These are phyloP conservation scores for Hycleus cichorii DNA, from an alignment of 1,140 invertebrate species.

Conservation along the genomic window DNA sequence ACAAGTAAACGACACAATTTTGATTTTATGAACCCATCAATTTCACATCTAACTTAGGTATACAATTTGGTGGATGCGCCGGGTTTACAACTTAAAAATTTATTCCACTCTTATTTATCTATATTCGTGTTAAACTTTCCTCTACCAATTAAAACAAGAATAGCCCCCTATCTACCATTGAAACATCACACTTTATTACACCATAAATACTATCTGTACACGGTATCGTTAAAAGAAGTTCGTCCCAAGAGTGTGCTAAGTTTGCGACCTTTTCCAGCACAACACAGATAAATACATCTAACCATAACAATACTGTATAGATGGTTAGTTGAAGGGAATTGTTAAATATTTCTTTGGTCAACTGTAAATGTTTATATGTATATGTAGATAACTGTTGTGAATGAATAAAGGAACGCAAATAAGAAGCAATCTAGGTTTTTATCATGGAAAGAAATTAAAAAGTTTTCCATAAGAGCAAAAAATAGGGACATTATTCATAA, in stretches of 20 bases:
- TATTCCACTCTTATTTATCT: no score
- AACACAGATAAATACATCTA: slow-evolving; percentile 18
- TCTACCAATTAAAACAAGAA: slow-evolving; percentile 13
- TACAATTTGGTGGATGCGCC: no score
- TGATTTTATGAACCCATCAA: no score
- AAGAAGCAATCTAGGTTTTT: slow-evolving; percentile 9
- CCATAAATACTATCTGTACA: slow-evolving; percentile 22
- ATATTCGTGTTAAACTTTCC: no score
- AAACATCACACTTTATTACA: slow-evolving; percentile 22
- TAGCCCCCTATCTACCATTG: slow-evolving; percentile 8
- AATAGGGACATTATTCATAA: slow-evolving; percentile 10
- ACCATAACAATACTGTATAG: neutral
- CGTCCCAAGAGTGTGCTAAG: slow-evolving; percentile 19
- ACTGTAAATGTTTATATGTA: slow-evolving; percentile 13
- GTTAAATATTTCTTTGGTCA: neutral
- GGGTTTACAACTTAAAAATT: no score
- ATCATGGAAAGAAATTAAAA: slow-evolving; percentile 12
- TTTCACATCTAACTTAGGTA: no score
- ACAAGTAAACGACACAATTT: no score
- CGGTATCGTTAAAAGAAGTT: slow-evolving; percentile 24
- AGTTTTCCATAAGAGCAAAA: slow-evolving; percentile 2
- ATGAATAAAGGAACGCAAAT: slow-evolving; percentile 1
- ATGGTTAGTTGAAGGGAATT: no score
- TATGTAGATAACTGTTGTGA: slow-evolving; percentile 2
- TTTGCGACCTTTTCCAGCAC: slow-evolving; percentile 9